A percentile compares a stretch with the other conserved stretches of the same genome.
phyloP scores from a whole-genome alignment of 2,113 vertebrate species.

The Picathartes gymnocephalus region DNA sequence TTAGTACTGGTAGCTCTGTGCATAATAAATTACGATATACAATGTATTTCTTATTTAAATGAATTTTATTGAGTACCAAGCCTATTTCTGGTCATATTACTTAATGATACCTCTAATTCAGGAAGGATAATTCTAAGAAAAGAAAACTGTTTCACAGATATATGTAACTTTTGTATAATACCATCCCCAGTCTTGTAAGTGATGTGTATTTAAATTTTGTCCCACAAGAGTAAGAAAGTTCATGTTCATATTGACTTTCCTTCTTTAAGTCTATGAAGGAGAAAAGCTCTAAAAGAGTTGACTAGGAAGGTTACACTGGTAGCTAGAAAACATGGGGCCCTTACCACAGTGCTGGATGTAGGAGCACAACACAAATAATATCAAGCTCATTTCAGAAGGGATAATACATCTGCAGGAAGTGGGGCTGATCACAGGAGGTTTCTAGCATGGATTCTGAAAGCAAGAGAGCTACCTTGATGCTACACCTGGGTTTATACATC shows the following conservation, averaged over 20 bases:
- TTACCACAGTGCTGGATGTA: not conserved
- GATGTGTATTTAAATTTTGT: not conserved
- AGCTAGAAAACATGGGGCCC: not conserved
- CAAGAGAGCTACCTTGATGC: not conserved
- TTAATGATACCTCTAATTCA: not conserved
- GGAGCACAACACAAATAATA: not conserved
- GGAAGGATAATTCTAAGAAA: not conserved
- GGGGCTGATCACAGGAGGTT: not conserved
- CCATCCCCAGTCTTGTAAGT: not conserved
- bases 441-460: not conserved
- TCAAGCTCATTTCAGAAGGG: not conserved
- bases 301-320: not conserved
- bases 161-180: conserved; percentile 5
- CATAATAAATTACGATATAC: not conserved
- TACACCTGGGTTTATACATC: not conserved
- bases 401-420: not conserved
- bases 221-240: not conserved
- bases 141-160: not conserved
- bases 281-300: not conserved
- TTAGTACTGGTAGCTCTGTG: not conserved
- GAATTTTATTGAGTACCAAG: conserved; percentile 15
- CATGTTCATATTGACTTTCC: not conserved
- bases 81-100: not conserved
- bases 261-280: not conserved
- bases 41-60: not conserved